Conservation (phyloP, 2,113 vertebrate genomes). For the Calidris pygmaea region DNA sequence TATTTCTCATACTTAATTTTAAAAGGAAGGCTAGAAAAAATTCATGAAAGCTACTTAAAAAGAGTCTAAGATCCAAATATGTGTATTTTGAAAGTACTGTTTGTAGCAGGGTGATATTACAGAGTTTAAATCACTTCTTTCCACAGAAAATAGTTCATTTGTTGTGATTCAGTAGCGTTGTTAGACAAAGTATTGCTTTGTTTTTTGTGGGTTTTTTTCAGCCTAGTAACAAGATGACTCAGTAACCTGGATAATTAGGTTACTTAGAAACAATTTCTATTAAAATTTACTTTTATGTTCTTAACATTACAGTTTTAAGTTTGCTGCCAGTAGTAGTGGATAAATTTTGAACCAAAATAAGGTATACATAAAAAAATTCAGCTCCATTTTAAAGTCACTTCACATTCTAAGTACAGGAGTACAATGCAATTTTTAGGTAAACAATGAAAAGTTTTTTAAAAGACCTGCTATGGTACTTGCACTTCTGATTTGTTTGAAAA, state of each 20-base stretch:
- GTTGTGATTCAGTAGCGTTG: neutral
- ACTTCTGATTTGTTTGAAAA: neutral
- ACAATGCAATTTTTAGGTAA: neutral
- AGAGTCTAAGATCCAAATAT: neutral
- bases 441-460: neutral
- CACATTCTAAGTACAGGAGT: neutral
- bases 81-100: neutral
- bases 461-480: neutral
- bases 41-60: neutral
- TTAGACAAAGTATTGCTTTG: neutral
- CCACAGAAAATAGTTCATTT: neutral
- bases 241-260: neutral
- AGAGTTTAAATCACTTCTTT: neutral
- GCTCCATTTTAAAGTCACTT: neutral
- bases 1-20: neutral
- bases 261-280: neutral
- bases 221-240: slow-evolving; percentile 30
- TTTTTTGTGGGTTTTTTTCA: neutral
- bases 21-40: neutral
- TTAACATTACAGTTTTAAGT: neutral
- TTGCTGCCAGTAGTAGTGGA: neutral
- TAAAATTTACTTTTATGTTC: neutral
- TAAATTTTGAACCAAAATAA: neutral
- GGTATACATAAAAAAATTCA: neutral
- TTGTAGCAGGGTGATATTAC: neutral